These are phyloP conservation scores for Protobothrops mucrosquamatus DNA, from an alignment of 2,113 vertebrate species.

Conservation along the genomic window DNA sequence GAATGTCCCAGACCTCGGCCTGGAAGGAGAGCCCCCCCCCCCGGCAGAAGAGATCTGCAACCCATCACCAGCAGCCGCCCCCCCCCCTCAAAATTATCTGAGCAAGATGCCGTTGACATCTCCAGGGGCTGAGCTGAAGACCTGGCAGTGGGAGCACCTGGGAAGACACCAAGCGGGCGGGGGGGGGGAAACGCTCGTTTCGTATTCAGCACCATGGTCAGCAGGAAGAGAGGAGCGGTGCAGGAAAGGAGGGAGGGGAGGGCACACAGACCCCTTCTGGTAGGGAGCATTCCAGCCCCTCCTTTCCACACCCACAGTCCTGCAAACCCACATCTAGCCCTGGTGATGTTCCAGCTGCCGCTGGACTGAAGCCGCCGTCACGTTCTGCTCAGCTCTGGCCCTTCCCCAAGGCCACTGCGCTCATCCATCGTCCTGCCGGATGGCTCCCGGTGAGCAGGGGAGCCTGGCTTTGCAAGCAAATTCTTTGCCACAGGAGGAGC, in stretches of 20 bases:
- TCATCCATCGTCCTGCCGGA: neutral
- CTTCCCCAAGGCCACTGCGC: neutral
- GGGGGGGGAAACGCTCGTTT: neutral
- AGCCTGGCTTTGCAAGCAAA: neutral
- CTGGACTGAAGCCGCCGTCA: neutral
- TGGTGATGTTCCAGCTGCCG: neutral
- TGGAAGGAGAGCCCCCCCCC: neutral
- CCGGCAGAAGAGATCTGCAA: neutral
- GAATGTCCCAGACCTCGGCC: too few relatives aligned
- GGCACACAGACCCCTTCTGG: neutral
- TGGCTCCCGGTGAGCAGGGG: neutral
- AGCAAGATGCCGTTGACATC: neutral
- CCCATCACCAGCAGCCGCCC: neutral
- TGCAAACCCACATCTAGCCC: neutral
- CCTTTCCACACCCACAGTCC: neutral
- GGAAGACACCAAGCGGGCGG: neutral
- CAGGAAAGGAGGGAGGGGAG: neutral
- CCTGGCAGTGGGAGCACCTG: neutral
- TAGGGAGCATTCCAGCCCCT: neutral
- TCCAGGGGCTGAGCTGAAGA: neutral
- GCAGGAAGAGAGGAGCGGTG: neutral
- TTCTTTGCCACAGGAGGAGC: neutral
- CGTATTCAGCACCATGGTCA: constrained; percentile 6
- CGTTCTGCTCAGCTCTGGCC: neutral
- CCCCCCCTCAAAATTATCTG: neutral